Base-by-base conservation (phyloP, 2,888 invertebrate species). In the Laothoe populi region DNA sequence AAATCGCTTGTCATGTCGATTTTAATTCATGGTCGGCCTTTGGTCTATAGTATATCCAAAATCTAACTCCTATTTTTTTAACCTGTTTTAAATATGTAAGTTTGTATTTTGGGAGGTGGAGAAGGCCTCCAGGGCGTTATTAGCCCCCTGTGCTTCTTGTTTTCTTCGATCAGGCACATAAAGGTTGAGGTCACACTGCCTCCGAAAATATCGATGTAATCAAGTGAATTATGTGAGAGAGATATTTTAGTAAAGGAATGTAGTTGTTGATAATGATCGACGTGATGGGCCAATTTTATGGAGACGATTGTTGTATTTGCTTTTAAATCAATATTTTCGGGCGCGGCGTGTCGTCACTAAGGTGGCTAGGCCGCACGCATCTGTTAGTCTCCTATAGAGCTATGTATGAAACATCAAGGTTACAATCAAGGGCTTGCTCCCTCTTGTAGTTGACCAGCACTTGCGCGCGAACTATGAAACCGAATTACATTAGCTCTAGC, bases 61-160 rank as follows among this genome's bases (percentile, higher is more conserved):
- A 81, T 90, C 89, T 90, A 90, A 88, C 85, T 91, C 91, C 92
- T 92, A 91, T 92, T 92, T 92, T 92, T 92, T 92, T 92, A 92
- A 84, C 88, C 92, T 91, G 83, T 92, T 92, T 91, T 90, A 86
- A 87, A 87, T 84, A 83, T 89, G 31, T 92, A 92, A 90, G 90
- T 79, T 84, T 87, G 79, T 89, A 90, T 88, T 88, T 81, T 87
- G 74, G 81, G 84, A 83, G 82, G 72, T 53, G 53, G 68, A 70
- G 78, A 74, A 72, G 64, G 72, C 82, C 84, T 85, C 82, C 76
- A 75, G 85, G 90, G 87, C 87, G 70, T 70, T 77, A 73, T 81
- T 75, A 72, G 86, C 86, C 87, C 85, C 88, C 87, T 90, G 82
- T 86, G 92, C 92, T 91, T 89, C 89, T 90, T 91, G 88, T 91